phyloP scores from a whole-genome alignment of 2,888 invertebrate genomes.

The Onchidella celtica region DNA sequence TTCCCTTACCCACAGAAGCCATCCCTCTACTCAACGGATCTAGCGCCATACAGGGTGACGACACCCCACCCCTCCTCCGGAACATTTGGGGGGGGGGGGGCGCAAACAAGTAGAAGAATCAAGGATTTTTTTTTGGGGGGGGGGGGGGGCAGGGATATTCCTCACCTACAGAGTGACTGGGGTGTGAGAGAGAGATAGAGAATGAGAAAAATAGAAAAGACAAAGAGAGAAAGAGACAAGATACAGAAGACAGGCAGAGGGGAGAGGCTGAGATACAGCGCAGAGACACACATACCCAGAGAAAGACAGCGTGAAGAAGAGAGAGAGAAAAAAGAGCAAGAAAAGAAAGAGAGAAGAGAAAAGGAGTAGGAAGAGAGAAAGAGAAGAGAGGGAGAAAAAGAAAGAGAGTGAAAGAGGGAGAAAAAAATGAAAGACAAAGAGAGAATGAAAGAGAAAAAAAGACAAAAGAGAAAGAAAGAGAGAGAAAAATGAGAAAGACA shows the following conservation, averaged over 20 bases:
- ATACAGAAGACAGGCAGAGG: not conserved
- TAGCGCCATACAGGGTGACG: no score
- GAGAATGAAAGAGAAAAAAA: not conserved
- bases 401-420: conserved; percentile 30
- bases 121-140: no score
- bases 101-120: no score
- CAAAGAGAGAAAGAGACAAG: not conserved
- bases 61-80: no score
- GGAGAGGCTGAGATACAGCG: not conserved
- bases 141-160: no score
- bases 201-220: not conserved
- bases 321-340: conserved; percentile 5
- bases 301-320: not conserved
- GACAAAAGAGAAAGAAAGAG: not conserved
- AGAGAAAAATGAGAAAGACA: not conserved
- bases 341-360: not conserved
- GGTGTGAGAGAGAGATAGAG: not conserved
- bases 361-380: not conserved
- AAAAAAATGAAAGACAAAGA: not conserved
- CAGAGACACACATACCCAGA: not conserved
- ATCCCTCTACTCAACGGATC: no score
- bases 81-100: no score
- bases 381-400: conserved; percentile 5
- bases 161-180: no score
- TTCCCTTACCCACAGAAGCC: no score